These are phyloP conservation scores for Orthosia gracilis DNA, from an alignment of 2,888 invertebrate species.

Conservation along the genomic window DNA sequence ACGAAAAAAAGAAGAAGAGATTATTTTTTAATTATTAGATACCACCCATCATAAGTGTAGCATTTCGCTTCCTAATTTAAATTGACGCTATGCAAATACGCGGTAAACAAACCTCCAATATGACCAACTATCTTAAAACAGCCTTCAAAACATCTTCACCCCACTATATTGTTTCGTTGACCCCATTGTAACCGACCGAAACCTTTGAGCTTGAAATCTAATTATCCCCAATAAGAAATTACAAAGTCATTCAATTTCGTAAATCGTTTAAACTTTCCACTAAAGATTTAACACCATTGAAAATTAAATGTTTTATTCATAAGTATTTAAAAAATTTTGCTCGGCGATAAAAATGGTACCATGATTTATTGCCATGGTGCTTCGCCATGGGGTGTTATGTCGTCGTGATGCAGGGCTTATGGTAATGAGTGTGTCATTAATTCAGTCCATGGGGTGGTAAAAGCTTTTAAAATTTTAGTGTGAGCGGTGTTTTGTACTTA, in stretches of 20 bases:
- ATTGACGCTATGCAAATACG: no score
- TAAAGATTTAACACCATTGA: conserved; percentile 68
- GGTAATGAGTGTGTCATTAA: conserved; percentile 68
- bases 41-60: no score
- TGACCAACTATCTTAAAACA: background rate
- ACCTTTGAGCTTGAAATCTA: conserved; percentile 63
- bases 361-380: conserved; percentile 78
- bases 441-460: conserved; percentile 61
- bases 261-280: conserved; percentile 68
- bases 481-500: conserved; percentile 28
- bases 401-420: conserved; percentile 71
- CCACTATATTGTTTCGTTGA: conserved; percentile 27
- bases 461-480: conserved; percentile 63
- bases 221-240: conserved; percentile 64
- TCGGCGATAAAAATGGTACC: conserved; percentile 77
- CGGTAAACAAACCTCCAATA: background rate
- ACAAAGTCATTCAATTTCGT: conserved; percentile 64
- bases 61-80: no score
- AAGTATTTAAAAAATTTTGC: conserved; percentile 79
- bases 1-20: no score
- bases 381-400: conserved; percentile 68
- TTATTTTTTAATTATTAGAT: no score
- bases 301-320: conserved; percentile 89
- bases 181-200: conserved; percentile 22
- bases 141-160: conserved; percentile 15